These are phyloP conservation scores for Heptranchias perlo DNA, from an alignment of 2,113 vertebrate genomes.

Conservation along the genomic window DNA sequence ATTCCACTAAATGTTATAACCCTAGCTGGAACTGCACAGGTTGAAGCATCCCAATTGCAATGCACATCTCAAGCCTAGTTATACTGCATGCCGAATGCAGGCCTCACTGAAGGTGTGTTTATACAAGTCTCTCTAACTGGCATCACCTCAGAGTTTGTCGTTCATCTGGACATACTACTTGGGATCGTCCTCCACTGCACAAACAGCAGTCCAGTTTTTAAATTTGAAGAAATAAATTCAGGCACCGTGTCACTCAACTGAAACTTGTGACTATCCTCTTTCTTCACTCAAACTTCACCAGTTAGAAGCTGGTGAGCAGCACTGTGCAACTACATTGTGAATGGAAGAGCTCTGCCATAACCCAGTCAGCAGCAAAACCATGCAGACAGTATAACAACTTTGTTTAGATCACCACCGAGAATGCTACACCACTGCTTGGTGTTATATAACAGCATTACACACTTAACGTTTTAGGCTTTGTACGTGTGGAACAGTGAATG, in stretches of 20 bases:
- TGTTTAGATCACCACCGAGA: not conserved
- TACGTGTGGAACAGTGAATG: not conserved
- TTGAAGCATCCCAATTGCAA: not conserved
- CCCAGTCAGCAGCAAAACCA: not conserved
- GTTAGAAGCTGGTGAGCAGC: not conserved
- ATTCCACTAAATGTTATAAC: slow-evolving; percentile 24
- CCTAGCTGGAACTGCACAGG: not conserved
- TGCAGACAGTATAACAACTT: not conserved
- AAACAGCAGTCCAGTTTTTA: slow-evolving; percentile 5
- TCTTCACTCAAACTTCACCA: not conserved
- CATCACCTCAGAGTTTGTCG: not conserved
- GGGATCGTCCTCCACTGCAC: not conserved
- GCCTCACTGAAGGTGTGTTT: not conserved
- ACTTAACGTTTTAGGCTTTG: slow-evolving; percentile 2
- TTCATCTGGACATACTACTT: not conserved
- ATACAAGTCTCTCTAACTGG: not conserved
- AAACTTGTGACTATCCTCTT: not conserved
- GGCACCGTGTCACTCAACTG: not conserved
- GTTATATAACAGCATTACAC: not conserved
- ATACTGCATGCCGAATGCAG: not conserved
- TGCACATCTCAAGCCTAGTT: not conserved
- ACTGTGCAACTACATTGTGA: not conserved
- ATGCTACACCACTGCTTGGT: not conserved
- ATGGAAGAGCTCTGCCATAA: not conserved
- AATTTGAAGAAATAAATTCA: not conserved